These are phyloP conservation scores for Euura saliciscinereae DNA, from an alignment of 1,140 invertebrate genomes.

Conservation along the genomic window DNA sequence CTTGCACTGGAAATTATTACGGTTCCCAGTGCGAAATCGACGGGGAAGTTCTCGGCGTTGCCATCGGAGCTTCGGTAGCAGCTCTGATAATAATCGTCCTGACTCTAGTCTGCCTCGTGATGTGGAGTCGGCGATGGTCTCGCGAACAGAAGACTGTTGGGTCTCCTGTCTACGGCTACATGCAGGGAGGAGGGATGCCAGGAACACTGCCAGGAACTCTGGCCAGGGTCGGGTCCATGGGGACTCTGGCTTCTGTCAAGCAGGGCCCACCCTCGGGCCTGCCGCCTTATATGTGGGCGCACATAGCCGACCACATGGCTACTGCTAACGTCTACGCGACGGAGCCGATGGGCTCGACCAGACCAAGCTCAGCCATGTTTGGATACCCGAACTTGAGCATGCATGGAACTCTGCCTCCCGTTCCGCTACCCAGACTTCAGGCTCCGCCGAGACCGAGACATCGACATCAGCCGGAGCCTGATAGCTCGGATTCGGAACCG, in stretches of 20 bases:
- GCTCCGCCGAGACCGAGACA: conserved; percentile 47
- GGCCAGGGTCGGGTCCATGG: conserved; percentile 55
- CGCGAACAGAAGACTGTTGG: conserved; percentile 82
- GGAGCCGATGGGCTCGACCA: conserved; percentile 70
- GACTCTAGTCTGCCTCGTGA: conserved; percentile 84
- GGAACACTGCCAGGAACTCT: conserved; percentile 52
- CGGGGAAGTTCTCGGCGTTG: conserved; percentile 88
- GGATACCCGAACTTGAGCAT: conserved; percentile 72
- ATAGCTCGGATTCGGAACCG: conserved; percentile 64
- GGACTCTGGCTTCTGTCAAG: conserved; percentile 65
- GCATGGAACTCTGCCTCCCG: conserved; percentile 70
- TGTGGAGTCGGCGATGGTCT: conserved; percentile 91
- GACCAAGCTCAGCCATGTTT: conserved; percentile 84
- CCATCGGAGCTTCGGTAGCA: conserved; percentile 85
- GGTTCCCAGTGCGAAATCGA: conserved; percentile 88
- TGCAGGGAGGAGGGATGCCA: conserved; percentile 72
- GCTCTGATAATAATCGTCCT: conserved; percentile 87
- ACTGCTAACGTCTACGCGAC: conserved; percentile 82
- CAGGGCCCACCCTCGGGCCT: conserved; percentile 53
- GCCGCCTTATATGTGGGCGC: conserved; percentile 71
- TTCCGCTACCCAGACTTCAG: conserved; percentile 72
- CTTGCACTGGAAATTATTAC: conserved; percentile 86
- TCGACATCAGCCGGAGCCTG: conserved; percentile 52
- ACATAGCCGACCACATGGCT: conserved; percentile 83
- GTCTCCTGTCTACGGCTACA: conserved; percentile 83